Base-by-base conservation (phyloP, 2,888 invertebrate species). In the Yponomeuta sedellus region DNA sequence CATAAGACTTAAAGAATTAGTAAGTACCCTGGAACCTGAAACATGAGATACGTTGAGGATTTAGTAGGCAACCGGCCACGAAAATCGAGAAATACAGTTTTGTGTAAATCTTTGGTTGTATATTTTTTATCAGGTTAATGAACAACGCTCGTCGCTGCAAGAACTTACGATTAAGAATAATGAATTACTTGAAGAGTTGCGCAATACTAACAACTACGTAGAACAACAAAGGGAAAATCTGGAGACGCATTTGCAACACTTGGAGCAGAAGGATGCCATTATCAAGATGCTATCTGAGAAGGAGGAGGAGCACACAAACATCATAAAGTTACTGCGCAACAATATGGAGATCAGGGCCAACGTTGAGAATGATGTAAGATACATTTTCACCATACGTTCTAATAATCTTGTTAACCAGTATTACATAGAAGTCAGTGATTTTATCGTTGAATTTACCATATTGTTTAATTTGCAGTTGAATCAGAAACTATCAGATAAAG, bases 281-380 rank as follows among this genome's bases (percentile, higher is more conserved):
- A 79, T 89, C 56, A 82, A 84, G 70, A 80, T 79, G 69, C 69
- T 88, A 22, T 75, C 82, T n/a, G 77, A 78, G 39, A 87, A 86
- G 68, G 83, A 86, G 69, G 82, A 83, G 68, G 86, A 90, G 71
- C 86, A 88, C 67, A 71, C 72, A 6, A 85, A 84, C 67, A 82
- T 86, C 62, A 85, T 87, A 62, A 81, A 83, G 72, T 73, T 85
- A 56, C 70, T 88, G 62, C 74, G 79, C 65, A 81, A 80, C 66
- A 85, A 85, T 71, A 72, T 89, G 65, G 87, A 86, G 72, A 74
- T 82, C 68, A 79, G 82, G 69, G 75, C 77, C 25, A 77, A 79
- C 68, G 80, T 79, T 10, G 87, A 88, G 68, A 71, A 72, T 57
- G 79, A 83, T 58, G 88, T 87, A 72, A 79, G 77, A 52, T 34